Percentiles rank a stretch among this genome's conserved stretches.
phyloP scores from a whole-genome alignment of 2,797 vertebrate genomes.

The Lacerta viridis region DNA sequence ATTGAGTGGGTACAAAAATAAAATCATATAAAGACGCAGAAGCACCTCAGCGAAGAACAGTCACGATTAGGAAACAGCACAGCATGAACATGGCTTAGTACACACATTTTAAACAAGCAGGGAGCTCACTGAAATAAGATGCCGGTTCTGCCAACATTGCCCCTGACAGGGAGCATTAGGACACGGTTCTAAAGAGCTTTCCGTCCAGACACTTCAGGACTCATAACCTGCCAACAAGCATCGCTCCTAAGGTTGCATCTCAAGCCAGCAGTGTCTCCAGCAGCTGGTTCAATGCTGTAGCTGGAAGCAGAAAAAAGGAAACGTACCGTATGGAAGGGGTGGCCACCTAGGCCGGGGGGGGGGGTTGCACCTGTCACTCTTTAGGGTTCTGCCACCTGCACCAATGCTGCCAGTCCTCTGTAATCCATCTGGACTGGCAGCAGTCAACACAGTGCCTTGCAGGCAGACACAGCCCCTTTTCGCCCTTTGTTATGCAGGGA shows the following conservation, averaged over 20 bases:
- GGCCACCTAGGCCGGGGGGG: not conserved
- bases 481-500: slow-evolving; percentile 28
- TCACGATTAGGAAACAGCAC: slow-evolving; percentile 50
- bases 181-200: not conserved
- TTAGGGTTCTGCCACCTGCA: not conserved
- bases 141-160: slow-evolving; percentile 34
- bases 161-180: not conserved
- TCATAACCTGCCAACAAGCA: slow-evolving; percentile 6
- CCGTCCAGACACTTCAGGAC: slow-evolving; percentile 9
- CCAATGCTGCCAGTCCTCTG: not conserved
- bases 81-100: slow-evolving; percentile 47
- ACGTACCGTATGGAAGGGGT: not conserved
- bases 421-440: slow-evolving; percentile 8
- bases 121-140: slow-evolving; percentile 47
- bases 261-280: not conserved
- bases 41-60: slow-evolving; percentile 53
- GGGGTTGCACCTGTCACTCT: not conserved
- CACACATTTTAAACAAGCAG: slow-evolving; percentile 41
- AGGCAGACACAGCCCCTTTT: not conserved
- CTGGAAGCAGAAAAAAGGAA: slow-evolving; percentile 1
- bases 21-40: slow-evolving; percentile 70
- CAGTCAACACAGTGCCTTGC: not conserved
- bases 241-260: not conserved
- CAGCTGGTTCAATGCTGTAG: not conserved
- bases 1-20: slow-evolving; percentile 69